A percentile compares a stretch with the other conserved stretches of the same genome.
Conservation (phyloP, 2,888 invertebrate genomes). For the Dicyrtomina minuta region DNA sequence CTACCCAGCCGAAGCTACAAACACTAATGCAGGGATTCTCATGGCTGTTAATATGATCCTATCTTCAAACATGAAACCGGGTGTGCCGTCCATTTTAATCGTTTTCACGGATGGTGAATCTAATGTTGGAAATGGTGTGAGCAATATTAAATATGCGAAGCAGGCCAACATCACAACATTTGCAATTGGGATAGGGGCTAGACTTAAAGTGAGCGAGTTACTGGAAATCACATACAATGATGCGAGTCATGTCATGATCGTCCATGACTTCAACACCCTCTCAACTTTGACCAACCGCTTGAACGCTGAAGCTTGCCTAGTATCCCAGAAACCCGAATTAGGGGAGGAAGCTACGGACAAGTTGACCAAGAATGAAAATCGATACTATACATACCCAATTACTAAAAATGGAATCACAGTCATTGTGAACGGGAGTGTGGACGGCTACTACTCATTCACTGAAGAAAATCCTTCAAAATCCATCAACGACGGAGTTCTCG, state of each 20-base stretch:
- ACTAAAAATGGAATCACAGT: neutral
- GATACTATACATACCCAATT: constrained; percentile 3
- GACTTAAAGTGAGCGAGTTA: constrained; percentile 10
- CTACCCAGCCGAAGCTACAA: neutral
- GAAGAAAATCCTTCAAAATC: constrained; percentile 20
- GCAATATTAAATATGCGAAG: constrained; percentile 17
- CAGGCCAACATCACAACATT: neutral
- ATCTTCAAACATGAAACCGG: neutral
- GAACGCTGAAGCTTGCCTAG: constrained; percentile 14
- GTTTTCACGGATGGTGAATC: constrained; percentile 26
- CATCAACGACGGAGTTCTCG: constrained; percentile 12
- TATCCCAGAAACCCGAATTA: neutral
- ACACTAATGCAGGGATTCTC: constrained; percentile 13
- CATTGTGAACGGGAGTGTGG: neutral
- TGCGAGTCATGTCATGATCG: neutral
- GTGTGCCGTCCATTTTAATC: constrained; percentile 6
- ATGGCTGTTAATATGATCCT: constrained; percentile 13
- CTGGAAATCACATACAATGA: constrained; percentile 14
- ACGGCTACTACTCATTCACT: constrained; percentile 14
- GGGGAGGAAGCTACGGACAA: neutral
- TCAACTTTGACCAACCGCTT: neutral
- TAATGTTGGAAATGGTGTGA: constrained; percentile 15
- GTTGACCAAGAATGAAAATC: constrained; percentile 1
- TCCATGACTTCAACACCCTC: constrained; percentile 17
- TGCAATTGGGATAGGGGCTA: constrained; percentile 15